Evolutionary conservation across 2,888 invertebrate genomes (phyloP).

Genomic region (Chymomyza caudatula): DNA sequence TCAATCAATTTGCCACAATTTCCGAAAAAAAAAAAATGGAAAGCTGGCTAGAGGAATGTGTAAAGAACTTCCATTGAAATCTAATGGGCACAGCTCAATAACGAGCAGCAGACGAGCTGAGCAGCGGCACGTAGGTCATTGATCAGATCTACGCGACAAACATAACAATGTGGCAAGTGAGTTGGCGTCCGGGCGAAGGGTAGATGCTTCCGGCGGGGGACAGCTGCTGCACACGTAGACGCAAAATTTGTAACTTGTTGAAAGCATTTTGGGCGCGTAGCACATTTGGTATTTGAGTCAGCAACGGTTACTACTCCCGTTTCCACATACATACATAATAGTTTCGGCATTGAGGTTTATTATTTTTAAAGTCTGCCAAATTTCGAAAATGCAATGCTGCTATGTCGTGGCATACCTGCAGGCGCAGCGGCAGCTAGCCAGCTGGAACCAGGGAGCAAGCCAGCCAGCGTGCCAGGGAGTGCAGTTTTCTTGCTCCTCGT

Average conservation of each 20-base stretch:
- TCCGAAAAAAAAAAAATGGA: slow-evolving; percentile 39
- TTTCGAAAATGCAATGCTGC: slow-evolving; percentile 26
- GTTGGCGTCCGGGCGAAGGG: neutral
- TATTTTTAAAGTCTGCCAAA: slow-evolving; percentile 43
- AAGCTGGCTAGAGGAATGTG: neutral
- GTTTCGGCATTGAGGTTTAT: slow-evolving; percentile 33
- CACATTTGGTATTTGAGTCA: slow-evolving; percentile 38
- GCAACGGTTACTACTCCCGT: neutral
- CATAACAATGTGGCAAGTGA: slow-evolving; percentile 58
- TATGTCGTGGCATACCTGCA: slow-evolving; percentile 52
- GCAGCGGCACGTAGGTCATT: slow-evolving; percentile 69
- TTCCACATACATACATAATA: neutral
- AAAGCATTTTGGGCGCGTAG: slow-evolving; percentile 42
- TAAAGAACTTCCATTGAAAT: slow-evolving; percentile 50
- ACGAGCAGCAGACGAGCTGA: slow-evolving; percentile 10
- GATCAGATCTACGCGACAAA: slow-evolving; percentile 75
- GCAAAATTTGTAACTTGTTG: slow-evolving; percentile 57
- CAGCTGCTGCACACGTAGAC: slow-evolving; percentile 41
- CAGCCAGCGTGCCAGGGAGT: neutral
- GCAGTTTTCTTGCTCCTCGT: neutral
- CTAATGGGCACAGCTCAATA: slow-evolving; percentile 61
- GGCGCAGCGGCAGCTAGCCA: no score
- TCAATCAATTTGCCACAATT: slow-evolving; percentile 71
- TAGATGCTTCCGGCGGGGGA: neutral
- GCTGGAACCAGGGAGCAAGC: neutral